These are phyloP conservation scores for Cosmia pyralina DNA, from an alignment of 2,888 invertebrate genomes.

Conservation along the genomic window DNA sequence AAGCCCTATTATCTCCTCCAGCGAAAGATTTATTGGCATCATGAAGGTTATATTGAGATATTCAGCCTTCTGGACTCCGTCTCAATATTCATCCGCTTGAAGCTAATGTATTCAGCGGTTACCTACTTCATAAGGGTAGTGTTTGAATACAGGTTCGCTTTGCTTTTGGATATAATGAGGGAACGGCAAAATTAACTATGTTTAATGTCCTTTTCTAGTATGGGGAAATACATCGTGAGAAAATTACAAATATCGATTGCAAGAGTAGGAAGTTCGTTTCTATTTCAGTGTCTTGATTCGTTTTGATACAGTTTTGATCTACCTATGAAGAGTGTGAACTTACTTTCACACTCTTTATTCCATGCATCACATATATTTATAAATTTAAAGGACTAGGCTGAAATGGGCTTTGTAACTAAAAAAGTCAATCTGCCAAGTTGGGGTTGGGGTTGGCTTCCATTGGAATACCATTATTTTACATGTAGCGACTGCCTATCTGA, in stretches of 20 bases:
- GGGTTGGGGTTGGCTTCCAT: too few relatives aligned
- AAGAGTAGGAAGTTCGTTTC: neutral
- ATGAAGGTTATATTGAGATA: constrained; percentile 50
- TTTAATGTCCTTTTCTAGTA: neutral
- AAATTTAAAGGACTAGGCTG: neutral
- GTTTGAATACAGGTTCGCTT: constrained; percentile 3
- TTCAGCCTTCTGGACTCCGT: constrained; percentile 19
- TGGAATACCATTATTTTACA: too few relatives aligned
- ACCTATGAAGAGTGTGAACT: neutral
- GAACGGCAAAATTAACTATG: neutral
- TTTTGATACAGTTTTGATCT: too few relatives aligned
- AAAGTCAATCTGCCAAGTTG: too few relatives aligned
- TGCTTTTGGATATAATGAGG: neutral
- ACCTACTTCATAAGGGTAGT: constrained; percentile 9
- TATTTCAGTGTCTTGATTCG: neutral
- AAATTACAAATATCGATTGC: neutral
- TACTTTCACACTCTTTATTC: neutral
- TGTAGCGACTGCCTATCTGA: too few relatives aligned
- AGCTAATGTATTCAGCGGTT: constrained; percentile 30
- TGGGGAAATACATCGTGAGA: neutral
- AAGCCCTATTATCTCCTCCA: constrained; percentile 26
- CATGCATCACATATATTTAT: neutral
- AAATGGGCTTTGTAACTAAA: neutral
- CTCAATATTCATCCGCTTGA: constrained; percentile 54
- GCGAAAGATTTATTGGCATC: constrained; percentile 43